Evolutionary conservation across 1,140 invertebrate genomes (phyloP), one percentile per base, ranked within the genome.

Genomic region (Brachionus sp.): DNA sequence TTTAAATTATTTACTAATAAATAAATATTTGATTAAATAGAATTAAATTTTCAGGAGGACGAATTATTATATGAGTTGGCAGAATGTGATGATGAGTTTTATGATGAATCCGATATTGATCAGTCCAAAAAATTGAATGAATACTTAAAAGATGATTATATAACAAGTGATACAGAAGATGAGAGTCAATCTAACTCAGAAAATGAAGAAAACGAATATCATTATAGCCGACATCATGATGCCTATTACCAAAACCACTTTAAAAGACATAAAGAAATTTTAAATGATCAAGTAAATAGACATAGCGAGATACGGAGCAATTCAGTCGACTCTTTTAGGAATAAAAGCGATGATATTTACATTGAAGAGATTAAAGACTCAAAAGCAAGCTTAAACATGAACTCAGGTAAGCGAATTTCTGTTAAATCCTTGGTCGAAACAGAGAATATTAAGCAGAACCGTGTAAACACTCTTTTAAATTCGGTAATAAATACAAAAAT

Each of bases 71-170:
- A 66, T 23, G 57, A 82, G 19, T 12, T 82, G 33, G 66, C 33
- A 25, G 80, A 82, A 68, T 66, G 44, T 35, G 80, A 82, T 33
- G 78, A 82, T 29, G 46, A 82, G 19, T 80, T 80, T 16, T 57
- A 57, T 35, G 62, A 80, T n/a, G 77, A 62, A 39, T 80, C 77
- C 2, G 33, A 80, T 19, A 42, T 42, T 66, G 77, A 80, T 9
- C 77, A 62, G 10, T 57, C 39, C 6, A 57, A 37, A 39, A 57
- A 66, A 62, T 19, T 80, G 37, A 80, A 80, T 62, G 77, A 80
- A 42, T 80, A 80, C 35, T 29, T 80, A 37, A 57, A 62, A 50
- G 77, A 80, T 35, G 77, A 80, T 37, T 80, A 62, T 29, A 80
- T 80, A 53, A 37, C 50, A 12, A 33, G 46, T 23, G 70, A 75